Base-by-base conservation (phyloP, 2,797 vertebrate species). In the Odontamblyopus rebecca region DNA sequence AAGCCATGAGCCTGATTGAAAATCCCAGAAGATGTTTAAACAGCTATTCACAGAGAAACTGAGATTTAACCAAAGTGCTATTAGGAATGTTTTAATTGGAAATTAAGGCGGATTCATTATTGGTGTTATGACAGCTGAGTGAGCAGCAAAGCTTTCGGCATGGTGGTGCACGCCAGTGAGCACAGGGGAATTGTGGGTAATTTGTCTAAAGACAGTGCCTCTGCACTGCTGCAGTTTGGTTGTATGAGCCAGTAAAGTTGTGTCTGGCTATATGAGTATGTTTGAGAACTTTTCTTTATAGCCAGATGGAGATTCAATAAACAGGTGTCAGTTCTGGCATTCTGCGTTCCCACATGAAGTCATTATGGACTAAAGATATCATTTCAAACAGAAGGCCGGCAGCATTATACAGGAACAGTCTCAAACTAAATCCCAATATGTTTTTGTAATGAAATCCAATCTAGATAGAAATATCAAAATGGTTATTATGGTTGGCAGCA, bases 11-110 rank as follows among this genome's bases (percentile, higher is more conserved):
- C 67, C 79, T 19, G 3, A 70, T 71, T 69, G 74, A 81, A 38
- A 82, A 84, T 82, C 69, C 82, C 81, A 59, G 32, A 35, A 18
- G 76, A 77, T 61, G 71, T 75, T 73, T 67, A 71, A 77, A 71
- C 77, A 59, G 70, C 80, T 62, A 70, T 90, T 90, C 83, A 72
- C 74, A 56, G 80, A 73, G 74, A 72, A 87, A 90, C 89, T 74
- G 19, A 30, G 27, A 81, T 74, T 68, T 35, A 67, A 75, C 84
- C 78, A 11, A 82, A 85, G 69, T 48, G 84, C 84, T 78, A 81
- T 90, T 86, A 88, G 83, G 83, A 82, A 73, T 73, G 72, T 88
- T 90, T 92, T 93, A 93, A 93, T 91, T 89, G 86, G 79, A 85
- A 89, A 85, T 91, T 76, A 89, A 91, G 86, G 82, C 51, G 41